A percentile compares a stretch with the other conserved stretches of the same genome.
These are phyloP conservation scores for Heterodera carotae DNA, from an alignment of 1,140 invertebrate species.

Conservation along the genomic window DNA sequence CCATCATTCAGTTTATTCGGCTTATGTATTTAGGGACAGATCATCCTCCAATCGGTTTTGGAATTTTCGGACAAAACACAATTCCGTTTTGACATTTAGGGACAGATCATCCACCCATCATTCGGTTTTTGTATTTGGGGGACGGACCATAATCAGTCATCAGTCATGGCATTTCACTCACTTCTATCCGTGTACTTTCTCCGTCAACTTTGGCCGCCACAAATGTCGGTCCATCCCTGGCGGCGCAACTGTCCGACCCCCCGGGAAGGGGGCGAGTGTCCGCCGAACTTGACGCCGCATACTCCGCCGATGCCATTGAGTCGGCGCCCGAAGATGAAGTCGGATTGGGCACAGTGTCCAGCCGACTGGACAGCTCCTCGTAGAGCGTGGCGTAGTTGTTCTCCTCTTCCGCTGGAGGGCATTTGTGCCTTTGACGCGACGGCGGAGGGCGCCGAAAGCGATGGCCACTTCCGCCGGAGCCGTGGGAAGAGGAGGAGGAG, in stretches of 20 bases:
- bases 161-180: constrained; percentile 27
- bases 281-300: background rate
- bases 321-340: background rate
- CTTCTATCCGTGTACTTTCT: constrained; percentile 49
- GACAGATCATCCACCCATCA: too few relatives aligned
- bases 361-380: constrained; percentile 34
- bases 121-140: too few relatives aligned
- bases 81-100: too few relatives aligned
- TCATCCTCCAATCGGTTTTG: too few relatives aligned
- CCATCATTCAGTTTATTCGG: too few relatives aligned
- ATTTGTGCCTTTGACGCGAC: constrained; percentile 3
- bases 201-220: constrained; percentile 57
- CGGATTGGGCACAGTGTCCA: background rate
- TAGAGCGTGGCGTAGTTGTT: constrained; percentile 63
- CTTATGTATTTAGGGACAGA: too few relatives aligned
- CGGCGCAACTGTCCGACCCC: background rate
- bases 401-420: constrained; percentile 33
- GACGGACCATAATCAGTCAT: too few relatives aligned
- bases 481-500: constrained; percentile 58
- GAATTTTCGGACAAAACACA: too few relatives aligned
- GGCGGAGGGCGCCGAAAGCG: constrained; percentile 19
- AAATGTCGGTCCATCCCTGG: constrained; percentile 41
- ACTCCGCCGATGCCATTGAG: background rate
- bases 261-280: background rate
- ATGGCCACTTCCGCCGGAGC: constrained; percentile 43